phyloP scores from a whole-genome alignment of 2,113 vertebrate genomes.

The Connochaetes taurinus region DNA sequence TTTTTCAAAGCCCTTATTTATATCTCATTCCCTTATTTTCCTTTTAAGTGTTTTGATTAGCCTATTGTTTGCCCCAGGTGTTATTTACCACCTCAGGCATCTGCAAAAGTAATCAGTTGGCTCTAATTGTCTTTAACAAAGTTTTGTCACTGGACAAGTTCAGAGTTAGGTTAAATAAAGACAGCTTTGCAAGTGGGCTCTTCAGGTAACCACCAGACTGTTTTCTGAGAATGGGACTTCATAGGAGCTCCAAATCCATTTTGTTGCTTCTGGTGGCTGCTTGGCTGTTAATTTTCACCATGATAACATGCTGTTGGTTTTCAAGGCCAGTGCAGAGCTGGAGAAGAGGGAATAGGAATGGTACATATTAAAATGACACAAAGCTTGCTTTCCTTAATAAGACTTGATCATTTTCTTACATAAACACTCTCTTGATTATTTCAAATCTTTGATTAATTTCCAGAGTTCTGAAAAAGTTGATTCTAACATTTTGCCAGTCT shows the following conservation, averaged over 20 bases:
- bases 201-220: background rate
- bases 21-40: background rate
- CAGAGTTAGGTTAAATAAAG: background rate
- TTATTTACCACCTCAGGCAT: background rate
- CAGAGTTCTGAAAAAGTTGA: background rate
- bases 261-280: background rate
- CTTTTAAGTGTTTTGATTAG: background rate
- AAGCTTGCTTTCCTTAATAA: background rate
- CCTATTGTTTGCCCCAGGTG: background rate
- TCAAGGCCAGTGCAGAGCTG: background rate
- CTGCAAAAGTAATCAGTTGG: background rate
- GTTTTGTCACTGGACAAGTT: background rate
- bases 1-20: background rate
- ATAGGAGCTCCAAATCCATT: background rate
- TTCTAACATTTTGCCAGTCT: background rate
- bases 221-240: background rate
- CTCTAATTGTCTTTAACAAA: background rate
- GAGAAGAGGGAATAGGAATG: background rate
- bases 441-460: background rate
- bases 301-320: background rate
- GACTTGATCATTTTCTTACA: background rate
- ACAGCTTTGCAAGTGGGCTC: background rate
- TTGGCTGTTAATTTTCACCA: background rate
- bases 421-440: background rate
- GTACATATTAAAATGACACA: background rate